Base-by-base conservation (phyloP, 1,140 invertebrate species). In the Stegodyphus dumicola region DNA sequence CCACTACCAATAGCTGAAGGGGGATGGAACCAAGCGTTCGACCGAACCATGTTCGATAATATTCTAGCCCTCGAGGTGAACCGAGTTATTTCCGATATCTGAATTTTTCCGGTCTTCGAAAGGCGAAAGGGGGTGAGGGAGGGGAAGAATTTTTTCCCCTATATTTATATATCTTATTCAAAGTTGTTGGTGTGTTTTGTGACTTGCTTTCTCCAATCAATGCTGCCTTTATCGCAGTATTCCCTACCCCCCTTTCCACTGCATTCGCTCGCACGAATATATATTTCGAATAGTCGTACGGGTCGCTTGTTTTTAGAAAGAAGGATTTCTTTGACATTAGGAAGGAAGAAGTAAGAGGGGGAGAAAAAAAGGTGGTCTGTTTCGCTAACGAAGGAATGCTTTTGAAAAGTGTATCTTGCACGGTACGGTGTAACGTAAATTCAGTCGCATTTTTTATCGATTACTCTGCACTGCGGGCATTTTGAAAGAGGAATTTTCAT, bases 51-150 rank as follows among this genome's bases (percentile, higher is more conserved):
- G 78, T 81, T 73, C 78, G 53, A 73, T 81, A 81, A 81, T 81
- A 81, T 81, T 81, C 78, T 11, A 75, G 80, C 71, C 80, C 70
- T 53, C 10, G 56, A 75, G 71, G 70, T 75, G 80, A 75, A 75
- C 80, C 80, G 70, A 83, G 80, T 83, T 81, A 83, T 83, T 83
- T 83, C 80, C 80, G 53, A 83, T 83, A 83, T 83, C 70, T 73
- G 78, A 81, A 81, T 81, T 81, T 81, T 81, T 81, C 78, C 52
- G 78, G 67, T 64, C 73, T 73, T 64, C 54, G 69, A 81, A 81
- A 73, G 66, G 15, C 56, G 56, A 15, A 33, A 33, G 33, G 33
- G 33, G 33, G 56, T 60, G 9, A 5, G 9, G 15, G 54, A 81
- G 33, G 66, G 9, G 15, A 48, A 81, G 33, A 51, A 18, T 11